Base-by-base conservation (phyloP, 2,888 invertebrate species). In the Melanostoma mellinum region DNA sequence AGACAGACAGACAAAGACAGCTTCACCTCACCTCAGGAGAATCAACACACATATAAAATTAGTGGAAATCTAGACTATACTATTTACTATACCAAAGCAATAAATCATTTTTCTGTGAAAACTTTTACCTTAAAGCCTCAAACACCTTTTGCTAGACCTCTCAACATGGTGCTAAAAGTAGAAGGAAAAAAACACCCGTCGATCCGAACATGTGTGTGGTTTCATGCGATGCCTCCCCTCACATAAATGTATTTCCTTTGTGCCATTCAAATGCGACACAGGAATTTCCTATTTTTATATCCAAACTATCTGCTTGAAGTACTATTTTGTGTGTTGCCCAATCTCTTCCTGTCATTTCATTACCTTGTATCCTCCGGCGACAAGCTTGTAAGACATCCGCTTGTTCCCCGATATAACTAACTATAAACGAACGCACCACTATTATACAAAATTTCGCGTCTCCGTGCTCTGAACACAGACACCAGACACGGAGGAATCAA, bases 341-440 rank as follows among this genome's bases (percentile, higher is more conserved):
- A 71, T 71, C 65, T 44, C 68, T 72, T 82, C 65, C 73, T 78
- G 48, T 65, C 53, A 56, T 78, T 74, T 74, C 58, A 73, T 74
- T 69, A 74, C 74, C 74, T 65, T 53, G 74, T 78, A 78, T 84
- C 82, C 82, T 74, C 78, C 82, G 78, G 82, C 82, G 82, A 71
- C 78, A 84, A 20, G 33, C 69, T 55, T 78, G 61, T 67, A 33
- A 6, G 50, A 68, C 81, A 81, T 81, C 77, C 77, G 81, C 56
- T 72, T 50, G 46, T 35, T 44, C 52, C 32, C 33, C 36, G 67
- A 77, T n/a, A 79, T 36, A 40, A 6, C 55, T 46, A 50, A 20
- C 33, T 8, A n/a, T 0, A 20, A 20, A 20, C 20, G 20, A 20
- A 20, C 60, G 4, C 10, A 32, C 30, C 69, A 69, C 56, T 68